Evolutionary conservation across 2,888 invertebrate genomes (phyloP).

Genomic region (Heterodera filipjevi): DNA sequence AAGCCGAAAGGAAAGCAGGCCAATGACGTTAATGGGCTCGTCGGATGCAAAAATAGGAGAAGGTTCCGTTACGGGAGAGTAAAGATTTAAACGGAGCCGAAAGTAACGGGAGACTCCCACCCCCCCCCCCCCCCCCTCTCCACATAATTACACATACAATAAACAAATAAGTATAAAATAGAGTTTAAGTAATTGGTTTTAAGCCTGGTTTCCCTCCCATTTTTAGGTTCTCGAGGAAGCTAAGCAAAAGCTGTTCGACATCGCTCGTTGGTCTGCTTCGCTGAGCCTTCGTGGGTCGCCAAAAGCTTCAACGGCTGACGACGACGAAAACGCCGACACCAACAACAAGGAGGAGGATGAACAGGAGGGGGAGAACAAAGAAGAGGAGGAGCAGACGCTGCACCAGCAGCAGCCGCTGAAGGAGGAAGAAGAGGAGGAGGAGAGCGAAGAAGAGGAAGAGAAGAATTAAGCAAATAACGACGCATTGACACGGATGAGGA

Average conservation of each 20-base stretch:
- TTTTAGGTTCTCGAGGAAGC: constrained; percentile 34
- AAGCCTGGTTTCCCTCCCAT: too few relatives aligned
- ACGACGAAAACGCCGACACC: neutral
- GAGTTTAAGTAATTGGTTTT: too few relatives aligned
- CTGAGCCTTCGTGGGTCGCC: neutral
- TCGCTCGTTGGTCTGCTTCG: constrained; percentile 27
- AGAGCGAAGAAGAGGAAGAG: neutral
- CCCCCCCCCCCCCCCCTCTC: too few relatives aligned
- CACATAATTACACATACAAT: too few relatives aligned
- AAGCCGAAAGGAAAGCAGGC: too few relatives aligned
- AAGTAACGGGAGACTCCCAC: too few relatives aligned
- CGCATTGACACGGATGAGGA: neutral
- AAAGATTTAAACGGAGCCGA: too few relatives aligned
- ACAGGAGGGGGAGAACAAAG: neutral
- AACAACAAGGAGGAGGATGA: neutral
- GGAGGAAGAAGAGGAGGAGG: neutral
- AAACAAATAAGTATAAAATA: too few relatives aligned
- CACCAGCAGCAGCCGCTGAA: neutral
- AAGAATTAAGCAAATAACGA: neutral
- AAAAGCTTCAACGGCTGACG: neutral
- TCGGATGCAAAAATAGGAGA: too few relatives aligned
- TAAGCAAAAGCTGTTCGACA: constrained; percentile 32
- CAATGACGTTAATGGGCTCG: too few relatives aligned
- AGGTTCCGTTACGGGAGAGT: too few relatives aligned
- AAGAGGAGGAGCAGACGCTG: neutral